phyloP scores from a whole-genome alignment of 2,113 vertebrate species.

The Malurus elegans region DNA sequence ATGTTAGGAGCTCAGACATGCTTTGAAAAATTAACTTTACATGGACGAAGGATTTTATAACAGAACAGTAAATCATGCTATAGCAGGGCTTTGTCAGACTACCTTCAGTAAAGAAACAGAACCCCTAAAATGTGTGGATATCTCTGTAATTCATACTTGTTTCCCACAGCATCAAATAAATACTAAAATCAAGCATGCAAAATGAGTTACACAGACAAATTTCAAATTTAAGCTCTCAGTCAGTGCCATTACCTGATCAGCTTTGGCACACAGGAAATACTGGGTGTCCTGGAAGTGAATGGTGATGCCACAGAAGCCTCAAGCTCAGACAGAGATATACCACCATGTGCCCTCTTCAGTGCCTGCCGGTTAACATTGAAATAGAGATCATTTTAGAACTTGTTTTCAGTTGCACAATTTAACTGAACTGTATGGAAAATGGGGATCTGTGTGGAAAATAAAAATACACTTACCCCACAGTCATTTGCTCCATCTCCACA shows the following conservation, averaged over 20 bases:
- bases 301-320: conserved; percentile 97
- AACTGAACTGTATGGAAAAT: not conserved
- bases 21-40: not conserved
- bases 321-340: conserved; percentile 95
- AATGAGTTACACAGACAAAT: not conserved
- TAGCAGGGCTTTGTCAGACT: not conserved
- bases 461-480: conserved; percentile 87
- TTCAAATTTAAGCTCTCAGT: not conserved
- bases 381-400: not conserved
- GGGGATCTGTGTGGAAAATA: not conserved
- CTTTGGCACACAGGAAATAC: conserved; percentile 96
- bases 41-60: not conserved
- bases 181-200: not conserved
- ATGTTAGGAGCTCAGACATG: not conserved
- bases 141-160: not conserved
- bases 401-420: not conserved
- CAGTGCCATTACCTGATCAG: conserved; percentile 87
- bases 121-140: not conserved
- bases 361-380: conserved; percentile 74
- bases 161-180: not conserved
- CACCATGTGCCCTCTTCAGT: conserved; percentile 92
- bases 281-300: conserved; percentile 93
- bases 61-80: not conserved
- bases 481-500: conserved; percentile 98
- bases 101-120: not conserved